Conservation (phyloP, 2,113 vertebrate species). For the Eulacestoma nigropectus region DNA sequence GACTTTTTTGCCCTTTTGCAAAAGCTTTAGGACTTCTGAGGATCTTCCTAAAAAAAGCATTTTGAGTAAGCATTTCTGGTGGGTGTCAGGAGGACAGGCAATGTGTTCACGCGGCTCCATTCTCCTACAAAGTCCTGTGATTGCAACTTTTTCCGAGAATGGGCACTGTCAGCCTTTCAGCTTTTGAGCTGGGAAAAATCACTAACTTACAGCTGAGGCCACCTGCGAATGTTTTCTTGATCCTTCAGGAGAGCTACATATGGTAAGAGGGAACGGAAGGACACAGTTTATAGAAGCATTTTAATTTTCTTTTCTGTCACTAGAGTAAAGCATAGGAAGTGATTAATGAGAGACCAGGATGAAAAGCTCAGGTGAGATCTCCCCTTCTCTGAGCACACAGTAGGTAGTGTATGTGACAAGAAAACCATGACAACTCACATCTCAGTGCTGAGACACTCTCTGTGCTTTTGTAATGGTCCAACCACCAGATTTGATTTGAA, state of each 20-base stretch:
- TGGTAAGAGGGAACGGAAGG: background rate
- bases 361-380: background rate
- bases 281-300: background rate
- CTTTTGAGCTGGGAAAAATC: background rate
- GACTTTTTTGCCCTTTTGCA: background rate
- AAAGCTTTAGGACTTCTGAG: background rate
- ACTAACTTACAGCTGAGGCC: background rate
- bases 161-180: background rate
- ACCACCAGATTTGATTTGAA: background rate
- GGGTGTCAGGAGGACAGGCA: background rate
- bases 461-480: background rate
- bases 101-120: background rate
- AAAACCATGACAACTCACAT: background rate
- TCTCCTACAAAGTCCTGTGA: background rate
- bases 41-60: background rate
- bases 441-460: background rate
- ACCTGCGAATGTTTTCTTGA: background rate
- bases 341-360: background rate
- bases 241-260: background rate
- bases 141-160: background rate
- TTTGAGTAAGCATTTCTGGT: background rate
- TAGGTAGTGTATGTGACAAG: background rate
- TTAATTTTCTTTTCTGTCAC: background rate
- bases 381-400: background rate
- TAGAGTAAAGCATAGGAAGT: background rate